phyloP scores from a whole-genome alignment of 2,888 invertebrate species.

The Eristalis tenax region DNA sequence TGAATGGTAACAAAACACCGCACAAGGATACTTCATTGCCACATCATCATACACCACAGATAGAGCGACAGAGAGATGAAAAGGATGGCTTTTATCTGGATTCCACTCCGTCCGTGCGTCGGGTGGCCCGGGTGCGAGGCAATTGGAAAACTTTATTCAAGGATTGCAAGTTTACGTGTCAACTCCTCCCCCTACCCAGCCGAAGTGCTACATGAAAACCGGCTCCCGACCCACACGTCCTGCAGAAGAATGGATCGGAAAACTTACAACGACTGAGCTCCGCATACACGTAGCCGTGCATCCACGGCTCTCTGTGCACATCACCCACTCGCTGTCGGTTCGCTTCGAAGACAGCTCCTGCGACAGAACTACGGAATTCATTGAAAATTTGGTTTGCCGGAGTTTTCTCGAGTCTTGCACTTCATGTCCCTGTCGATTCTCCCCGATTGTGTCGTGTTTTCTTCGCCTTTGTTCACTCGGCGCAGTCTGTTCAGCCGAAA shows the following conservation, averaged over 20 bases:
- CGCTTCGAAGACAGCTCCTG: slow-evolving; percentile 11
- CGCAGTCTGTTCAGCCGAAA: slow-evolving; percentile 27
- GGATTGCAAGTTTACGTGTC: slow-evolving; percentile 61
- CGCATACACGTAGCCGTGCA: neutral
- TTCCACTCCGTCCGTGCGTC: neutral
- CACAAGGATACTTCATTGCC: slow-evolving; percentile 41
- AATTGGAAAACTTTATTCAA: slow-evolving; percentile 58
- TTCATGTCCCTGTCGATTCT: slow-evolving; percentile 52
- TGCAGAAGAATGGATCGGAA: neutral
- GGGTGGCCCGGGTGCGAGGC: slow-evolving; percentile 17
- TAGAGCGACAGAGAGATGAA: slow-evolving; percentile 2
- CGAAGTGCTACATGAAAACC: neutral
- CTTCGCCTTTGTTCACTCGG: neutral
- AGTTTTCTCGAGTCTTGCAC: slow-evolving; percentile 33
- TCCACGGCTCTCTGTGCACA: slow-evolving; percentile 2
- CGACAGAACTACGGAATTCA: slow-evolving; percentile 43
- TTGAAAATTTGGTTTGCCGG: slow-evolving; percentile 2
- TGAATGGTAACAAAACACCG: slow-evolving; percentile 51
- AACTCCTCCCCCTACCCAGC: slow-evolving; percentile 10
- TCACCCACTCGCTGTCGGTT: slow-evolving; percentile 32
- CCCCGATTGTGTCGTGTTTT: slow-evolving; percentile 8
- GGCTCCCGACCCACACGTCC: neutral
- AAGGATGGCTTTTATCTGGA: slow-evolving; percentile 52
- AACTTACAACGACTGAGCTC: neutral
- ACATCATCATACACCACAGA: slow-evolving; percentile 34